Conservation (phyloP, 2,888 invertebrate genomes). For the Campoletis raptor region DNA sequence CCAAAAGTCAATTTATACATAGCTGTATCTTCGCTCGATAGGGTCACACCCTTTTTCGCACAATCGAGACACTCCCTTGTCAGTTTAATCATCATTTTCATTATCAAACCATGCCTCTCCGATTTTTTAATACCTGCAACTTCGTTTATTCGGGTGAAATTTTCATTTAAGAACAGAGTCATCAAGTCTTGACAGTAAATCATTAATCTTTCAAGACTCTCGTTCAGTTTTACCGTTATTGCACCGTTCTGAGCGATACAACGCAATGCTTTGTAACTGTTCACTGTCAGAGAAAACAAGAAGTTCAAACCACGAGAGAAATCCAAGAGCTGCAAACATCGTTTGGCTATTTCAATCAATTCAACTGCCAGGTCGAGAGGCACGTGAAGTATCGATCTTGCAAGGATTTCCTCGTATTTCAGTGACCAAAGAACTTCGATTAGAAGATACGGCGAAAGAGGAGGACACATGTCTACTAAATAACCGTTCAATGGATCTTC, state of each 20-base stretch:
- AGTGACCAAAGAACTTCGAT: constrained; percentile 79
- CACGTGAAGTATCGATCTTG: constrained; percentile 76
- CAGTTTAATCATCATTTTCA: constrained; percentile 75
- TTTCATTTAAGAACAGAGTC: constrained; percentile 69
- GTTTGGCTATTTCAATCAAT: constrained; percentile 74
- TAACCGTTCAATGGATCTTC: constrained; percentile 79
- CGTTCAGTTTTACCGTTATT: constrained; percentile 70
- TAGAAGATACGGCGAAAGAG: constrained; percentile 80
- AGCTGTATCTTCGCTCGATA: constrained; percentile 66
- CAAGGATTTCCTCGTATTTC: constrained; percentile 77
- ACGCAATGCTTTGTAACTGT: constrained; percentile 75
- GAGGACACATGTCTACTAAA: constrained; percentile 79
- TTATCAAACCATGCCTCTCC: constrained; percentile 74
- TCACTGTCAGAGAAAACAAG: constrained; percentile 67
- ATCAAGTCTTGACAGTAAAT: constrained; percentile 76
- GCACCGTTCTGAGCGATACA: constrained; percentile 68
- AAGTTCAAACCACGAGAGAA: constrained; percentile 73
- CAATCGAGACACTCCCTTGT: constrained; percentile 71
- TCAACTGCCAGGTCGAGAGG: constrained; percentile 80
- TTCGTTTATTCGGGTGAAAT: constrained; percentile 69
- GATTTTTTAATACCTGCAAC: constrained; percentile 62
- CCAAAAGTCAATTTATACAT: constrained; percentile 79
- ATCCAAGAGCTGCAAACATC: constrained; percentile 74
- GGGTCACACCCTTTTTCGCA: constrained; percentile 23
- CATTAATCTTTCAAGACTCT: constrained; percentile 71